Conservation (phyloP, 30 jellyfish, hydroid and myxozoan genomes). For the Mastigias papua region DNA sequence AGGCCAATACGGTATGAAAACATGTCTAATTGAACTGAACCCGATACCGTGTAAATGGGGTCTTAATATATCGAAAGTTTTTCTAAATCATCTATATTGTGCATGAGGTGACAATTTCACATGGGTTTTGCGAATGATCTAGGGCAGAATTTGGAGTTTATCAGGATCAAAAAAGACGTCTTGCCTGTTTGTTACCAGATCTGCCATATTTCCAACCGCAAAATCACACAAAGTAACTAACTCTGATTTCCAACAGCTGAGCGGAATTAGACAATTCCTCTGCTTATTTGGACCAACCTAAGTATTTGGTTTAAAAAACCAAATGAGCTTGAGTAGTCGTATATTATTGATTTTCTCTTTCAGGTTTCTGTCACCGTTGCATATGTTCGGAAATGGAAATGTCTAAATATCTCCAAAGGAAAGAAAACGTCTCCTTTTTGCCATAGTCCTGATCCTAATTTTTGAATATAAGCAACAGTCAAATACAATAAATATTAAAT, state of each 20-base stretch:
- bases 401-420: too few species aligned
- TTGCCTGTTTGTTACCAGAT: neutral
- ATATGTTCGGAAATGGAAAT: too few species aligned
- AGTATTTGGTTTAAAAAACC: too few species aligned
- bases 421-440: too few species aligned
- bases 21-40: too few species aligned
- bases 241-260: neutral
- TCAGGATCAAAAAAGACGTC: neutral
- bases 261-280: neutral
- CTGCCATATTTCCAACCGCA: neutral
- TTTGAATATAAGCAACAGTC: neutral
- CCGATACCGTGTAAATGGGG: too few species aligned
- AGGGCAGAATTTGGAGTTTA: neutral
- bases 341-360: too few species aligned
- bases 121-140: neutral
- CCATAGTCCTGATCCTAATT: too few species aligned
- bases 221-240: neutral
- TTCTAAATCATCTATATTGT: neutral
- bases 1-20: too few species aligned
- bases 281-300: neutral
- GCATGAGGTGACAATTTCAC: neutral
- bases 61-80: neutral
- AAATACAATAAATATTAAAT: neutral
- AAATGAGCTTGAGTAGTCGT: neutral
- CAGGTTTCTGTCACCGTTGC: too few species aligned